These are phyloP conservation scores for Diacarnus erythraeanus DNA, from an alignment of 37 sponge, comb jelly and placozoan genomes.

Conservation along the genomic window DNA sequence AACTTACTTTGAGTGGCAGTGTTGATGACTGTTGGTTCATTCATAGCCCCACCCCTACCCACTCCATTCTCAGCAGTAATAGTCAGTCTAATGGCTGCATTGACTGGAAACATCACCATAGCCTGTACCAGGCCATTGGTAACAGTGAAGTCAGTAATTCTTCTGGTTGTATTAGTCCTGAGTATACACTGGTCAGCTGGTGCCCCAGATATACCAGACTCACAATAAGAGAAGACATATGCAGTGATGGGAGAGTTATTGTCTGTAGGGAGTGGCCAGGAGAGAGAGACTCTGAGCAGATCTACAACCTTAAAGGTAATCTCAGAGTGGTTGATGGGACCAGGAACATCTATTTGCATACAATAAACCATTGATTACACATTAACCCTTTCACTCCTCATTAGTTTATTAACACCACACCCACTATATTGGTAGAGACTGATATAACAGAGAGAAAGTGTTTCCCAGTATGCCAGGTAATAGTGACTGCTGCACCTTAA, in stretches of 20 bases:
- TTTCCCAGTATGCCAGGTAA: too few species aligned
- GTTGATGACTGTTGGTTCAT: neutral
- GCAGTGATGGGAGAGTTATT: slow-evolving; percentile 41
- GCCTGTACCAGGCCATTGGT: neutral
- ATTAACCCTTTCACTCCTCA: too few species aligned
- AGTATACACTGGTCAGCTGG: neutral
- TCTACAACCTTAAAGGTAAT: neutral
- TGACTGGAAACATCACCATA: neutral
- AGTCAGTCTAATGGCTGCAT: neutral
- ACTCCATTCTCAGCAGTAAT: neutral
- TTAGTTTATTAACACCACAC: too few species aligned
- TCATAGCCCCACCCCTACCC: neutral
- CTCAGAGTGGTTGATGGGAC: neutral
- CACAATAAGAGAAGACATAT: slow-evolving; percentile 8
- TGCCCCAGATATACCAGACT: too few species aligned
- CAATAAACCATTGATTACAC: too few species aligned
- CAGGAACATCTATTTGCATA: slow-evolving; percentile 53
- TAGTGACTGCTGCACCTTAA: too few species aligned
- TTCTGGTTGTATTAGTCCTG: neutral
- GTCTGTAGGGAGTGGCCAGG: slow-evolving; percentile 17
- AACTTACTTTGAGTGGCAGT: slow-evolving; percentile 1
- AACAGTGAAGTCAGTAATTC: neutral
- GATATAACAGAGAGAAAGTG: too few species aligned
- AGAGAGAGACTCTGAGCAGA: neutral
- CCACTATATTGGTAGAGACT: too few species aligned